phyloP scores from a whole-genome alignment of 2,888 invertebrate species.

The Aphelenchoides bicaudatus region DNA sequence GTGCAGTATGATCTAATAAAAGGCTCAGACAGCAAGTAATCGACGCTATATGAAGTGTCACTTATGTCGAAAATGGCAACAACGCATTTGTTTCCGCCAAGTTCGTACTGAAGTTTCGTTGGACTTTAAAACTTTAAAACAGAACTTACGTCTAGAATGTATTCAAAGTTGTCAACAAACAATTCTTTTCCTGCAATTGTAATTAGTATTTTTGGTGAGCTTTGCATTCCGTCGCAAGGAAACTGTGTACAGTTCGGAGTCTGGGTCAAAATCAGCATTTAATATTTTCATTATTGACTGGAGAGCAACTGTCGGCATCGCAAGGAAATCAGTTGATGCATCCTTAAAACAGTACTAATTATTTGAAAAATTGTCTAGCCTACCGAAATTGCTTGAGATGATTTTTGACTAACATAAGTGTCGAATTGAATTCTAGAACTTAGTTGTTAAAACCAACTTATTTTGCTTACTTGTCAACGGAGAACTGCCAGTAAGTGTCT shows the following conservation, averaged over 20 bases:
- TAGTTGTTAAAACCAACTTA: background rate
- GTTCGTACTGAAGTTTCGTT: background rate
- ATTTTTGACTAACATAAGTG: background rate
- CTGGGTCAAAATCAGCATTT: background rate
- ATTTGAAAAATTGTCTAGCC: too few species aligned
- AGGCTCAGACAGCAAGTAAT: constrained; percentile 33
- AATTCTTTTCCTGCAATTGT: background rate
- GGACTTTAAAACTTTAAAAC: background rate
- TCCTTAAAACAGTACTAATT: too few species aligned
- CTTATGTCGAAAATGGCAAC: background rate
- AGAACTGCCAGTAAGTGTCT: constrained; percentile 29
- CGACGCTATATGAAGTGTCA: constrained; percentile 1
- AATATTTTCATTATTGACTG: background rate
- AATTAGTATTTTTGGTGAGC: constrained; percentile 15
- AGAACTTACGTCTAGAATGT: constrained; percentile 4
- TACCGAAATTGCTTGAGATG: too few species aligned
- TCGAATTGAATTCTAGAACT: background rate
- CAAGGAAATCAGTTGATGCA: background rate
- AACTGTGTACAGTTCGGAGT: background rate
- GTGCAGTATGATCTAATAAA: constrained; percentile 48
- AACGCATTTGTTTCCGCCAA: background rate
- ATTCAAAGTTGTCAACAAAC: background rate
- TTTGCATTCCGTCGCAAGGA: constrained; percentile 16
- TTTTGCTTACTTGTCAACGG: constrained; percentile 24
- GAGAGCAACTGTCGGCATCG: background rate